Percentiles rank a stretch among this genome's conserved stretches.
Conservation (phyloP, 2,888 invertebrate species). For the Parapristionchus giblindavisi region DNA sequence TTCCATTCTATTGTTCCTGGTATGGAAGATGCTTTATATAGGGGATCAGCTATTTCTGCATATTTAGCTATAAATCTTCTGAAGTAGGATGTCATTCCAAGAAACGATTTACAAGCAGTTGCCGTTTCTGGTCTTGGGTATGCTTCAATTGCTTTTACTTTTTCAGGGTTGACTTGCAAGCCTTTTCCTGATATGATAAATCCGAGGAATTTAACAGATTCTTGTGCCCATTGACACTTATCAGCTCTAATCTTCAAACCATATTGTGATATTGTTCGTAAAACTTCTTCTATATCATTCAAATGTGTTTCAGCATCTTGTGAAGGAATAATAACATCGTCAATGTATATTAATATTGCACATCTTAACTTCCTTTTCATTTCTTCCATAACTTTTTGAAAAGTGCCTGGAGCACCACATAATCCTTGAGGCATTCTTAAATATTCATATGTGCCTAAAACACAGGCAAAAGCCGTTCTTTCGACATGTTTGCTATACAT, state of each 20-base stretch:
- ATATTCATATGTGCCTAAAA: conserved; percentile 40
- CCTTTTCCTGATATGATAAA: conserved; percentile 24
- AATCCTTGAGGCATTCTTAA: conserved; percentile 44
- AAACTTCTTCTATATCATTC: conserved; percentile 43
- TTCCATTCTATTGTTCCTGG: conserved; percentile 39
- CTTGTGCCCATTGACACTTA: conserved; percentile 20
- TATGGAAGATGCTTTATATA: conserved; percentile 38
- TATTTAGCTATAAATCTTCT: conserved; percentile 41
- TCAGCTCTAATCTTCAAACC: conserved; percentile 32
- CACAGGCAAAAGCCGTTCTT: conserved; percentile 40
- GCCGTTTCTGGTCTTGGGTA: conserved; percentile 31
- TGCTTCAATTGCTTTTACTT: conserved; percentile 21
- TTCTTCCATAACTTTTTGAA: conserved; percentile 41
- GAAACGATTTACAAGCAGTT: conserved; percentile 28
- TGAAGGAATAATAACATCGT: conserved; percentile 42
- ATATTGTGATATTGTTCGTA: conserved; percentile 21
- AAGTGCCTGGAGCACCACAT: conserved; percentile 32
- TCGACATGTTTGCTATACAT: conserved; percentile 26
- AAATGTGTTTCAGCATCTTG: conserved; percentile 36
- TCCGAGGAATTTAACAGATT: conserved; percentile 29
- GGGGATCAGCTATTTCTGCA: conserved; percentile 37
- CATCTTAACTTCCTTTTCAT: neutral
- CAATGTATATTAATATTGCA: conserved; percentile 34
- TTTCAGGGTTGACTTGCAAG: conserved; percentile 10
- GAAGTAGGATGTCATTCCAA: conserved; percentile 40